These are phyloP conservation scores for Brachyalestes nurse DNA, from an alignment of 2,797 vertebrate species.

Conservation along the genomic window DNA sequence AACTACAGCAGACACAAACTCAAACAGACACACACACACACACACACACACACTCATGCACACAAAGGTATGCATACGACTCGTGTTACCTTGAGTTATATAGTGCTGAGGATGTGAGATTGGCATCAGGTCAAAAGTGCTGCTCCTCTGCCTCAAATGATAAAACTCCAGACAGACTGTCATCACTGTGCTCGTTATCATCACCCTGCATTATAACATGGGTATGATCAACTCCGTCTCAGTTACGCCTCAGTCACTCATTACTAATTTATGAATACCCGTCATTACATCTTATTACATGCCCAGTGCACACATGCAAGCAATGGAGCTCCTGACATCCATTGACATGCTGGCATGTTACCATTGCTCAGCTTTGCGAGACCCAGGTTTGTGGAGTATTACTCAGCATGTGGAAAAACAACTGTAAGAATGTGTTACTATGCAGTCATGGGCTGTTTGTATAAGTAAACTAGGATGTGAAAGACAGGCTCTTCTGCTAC, in stretches of 20 bases:
- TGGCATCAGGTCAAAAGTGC: slow-evolving; percentile 44
- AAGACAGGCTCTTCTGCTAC: slow-evolving; percentile 11
- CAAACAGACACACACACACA: slow-evolving; percentile 5
- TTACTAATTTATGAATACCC: slow-evolving; percentile 57
- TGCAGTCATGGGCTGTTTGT: slow-evolving; percentile 3
- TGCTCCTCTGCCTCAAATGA: slow-evolving; percentile 39
- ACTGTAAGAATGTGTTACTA: not conserved
- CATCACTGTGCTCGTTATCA: slow-evolving; percentile 36
- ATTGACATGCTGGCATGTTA: slow-evolving; percentile 23
- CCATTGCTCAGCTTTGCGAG: slow-evolving; percentile 4
- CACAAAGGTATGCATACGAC: slow-evolving; percentile 25
- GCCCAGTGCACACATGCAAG: slow-evolving; percentile 38
- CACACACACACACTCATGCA: slow-evolving; percentile 1
- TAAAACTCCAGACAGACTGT: slow-evolving; percentile 27
- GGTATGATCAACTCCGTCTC: slow-evolving; percentile 36
- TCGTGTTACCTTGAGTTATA: slow-evolving; percentile 49
- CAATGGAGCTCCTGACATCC: slow-evolving; percentile 33
- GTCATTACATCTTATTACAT: slow-evolving; percentile 58
- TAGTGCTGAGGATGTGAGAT: slow-evolving; percentile 22
- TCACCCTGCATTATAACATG: slow-evolving; percentile 31
- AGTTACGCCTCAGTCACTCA: slow-evolving; percentile 53
- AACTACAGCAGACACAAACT: slow-evolving; percentile 32
- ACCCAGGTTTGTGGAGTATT: not conserved
- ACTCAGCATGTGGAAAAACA: not conserved
- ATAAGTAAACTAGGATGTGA: not conserved